Conservation (phyloP, 1,140 invertebrate species). For the Eubasilissa regina region DNA sequence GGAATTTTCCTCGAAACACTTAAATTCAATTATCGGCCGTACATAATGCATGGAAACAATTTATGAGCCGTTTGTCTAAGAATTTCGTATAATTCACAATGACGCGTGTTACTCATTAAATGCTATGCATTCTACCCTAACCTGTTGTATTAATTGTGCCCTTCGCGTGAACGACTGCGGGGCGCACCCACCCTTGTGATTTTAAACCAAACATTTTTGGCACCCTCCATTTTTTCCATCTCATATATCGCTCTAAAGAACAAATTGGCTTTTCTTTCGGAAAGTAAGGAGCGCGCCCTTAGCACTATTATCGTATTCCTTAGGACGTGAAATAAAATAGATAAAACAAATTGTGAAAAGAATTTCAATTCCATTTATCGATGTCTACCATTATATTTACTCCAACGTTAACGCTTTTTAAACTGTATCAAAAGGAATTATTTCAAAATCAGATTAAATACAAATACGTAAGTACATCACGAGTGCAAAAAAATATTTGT, state of each 20-base stretch:
- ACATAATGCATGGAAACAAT: slow-evolving; percentile 51
- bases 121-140: slow-evolving; percentile 29
- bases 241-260: slow-evolving; percentile 44
- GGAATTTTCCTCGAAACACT: slow-evolving; percentile 44
- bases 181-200: slow-evolving; percentile 31
- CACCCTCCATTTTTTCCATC: slow-evolving; percentile 27
- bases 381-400: too few relatives aligned
- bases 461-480: too few relatives aligned
- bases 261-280: slow-evolving; percentile 48
- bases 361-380: slow-evolving; percentile 31
- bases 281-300: slow-evolving; percentile 26
- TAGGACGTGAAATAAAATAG: slow-evolving; percentile 32
- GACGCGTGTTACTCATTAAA: slow-evolving; percentile 52
- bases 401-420: too few relatives aligned
- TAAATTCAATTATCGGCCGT: slow-evolving; percentile 56
- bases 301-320: slow-evolving; percentile 38
- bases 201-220: slow-evolving; percentile 49
- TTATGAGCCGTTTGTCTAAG: slow-evolving; percentile 53
- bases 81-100: slow-evolving; percentile 56
- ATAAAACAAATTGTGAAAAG: slow-evolving; percentile 34
- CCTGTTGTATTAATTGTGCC: slow-evolving; percentile 46
- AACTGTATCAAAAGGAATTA: too few relatives aligned
- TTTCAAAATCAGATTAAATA: too few relatives aligned
- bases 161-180: slow-evolving; percentile 44
- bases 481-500: too few relatives aligned